Conservation (phyloP, 2,113 vertebrate genomes). For the Chauna torquata region DNA sequence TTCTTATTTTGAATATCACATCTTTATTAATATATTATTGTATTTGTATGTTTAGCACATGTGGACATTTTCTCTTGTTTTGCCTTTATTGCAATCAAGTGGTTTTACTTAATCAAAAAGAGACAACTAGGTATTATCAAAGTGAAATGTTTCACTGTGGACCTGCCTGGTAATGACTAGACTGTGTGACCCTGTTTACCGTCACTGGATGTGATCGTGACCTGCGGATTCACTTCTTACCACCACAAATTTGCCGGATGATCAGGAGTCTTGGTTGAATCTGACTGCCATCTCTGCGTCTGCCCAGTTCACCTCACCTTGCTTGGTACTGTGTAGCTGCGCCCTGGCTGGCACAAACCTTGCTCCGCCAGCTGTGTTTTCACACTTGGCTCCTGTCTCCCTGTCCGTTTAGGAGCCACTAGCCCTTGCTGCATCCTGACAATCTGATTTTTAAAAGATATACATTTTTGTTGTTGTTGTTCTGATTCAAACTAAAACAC, state of each 20-base stretch:
- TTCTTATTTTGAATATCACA: not conserved
- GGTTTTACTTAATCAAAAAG: not conserved
- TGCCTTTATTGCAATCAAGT: not conserved
- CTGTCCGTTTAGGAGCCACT: not conserved
- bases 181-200: not conserved
- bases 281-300: too few relatives aligned
- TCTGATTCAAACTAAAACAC: not conserved
- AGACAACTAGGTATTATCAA: not conserved
- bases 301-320: not conserved
- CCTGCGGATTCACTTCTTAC: not conserved
- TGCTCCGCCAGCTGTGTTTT: not conserved
- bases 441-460: not conserved
- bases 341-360: not conserved
- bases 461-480: not conserved
- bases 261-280: not conserved
- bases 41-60: not conserved
- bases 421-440: not conserved
- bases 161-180: not conserved
- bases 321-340: too few relatives aligned
- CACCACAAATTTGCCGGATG: not conserved
- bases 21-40: not conserved
- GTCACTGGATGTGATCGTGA: not conserved
- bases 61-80: not conserved
- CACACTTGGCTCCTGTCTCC: not conserved
- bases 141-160: not conserved